Evolutionary conservation across 2,113 vertebrate genomes (phyloP).

Genomic region (Bombycilla garrulus): DNA sequence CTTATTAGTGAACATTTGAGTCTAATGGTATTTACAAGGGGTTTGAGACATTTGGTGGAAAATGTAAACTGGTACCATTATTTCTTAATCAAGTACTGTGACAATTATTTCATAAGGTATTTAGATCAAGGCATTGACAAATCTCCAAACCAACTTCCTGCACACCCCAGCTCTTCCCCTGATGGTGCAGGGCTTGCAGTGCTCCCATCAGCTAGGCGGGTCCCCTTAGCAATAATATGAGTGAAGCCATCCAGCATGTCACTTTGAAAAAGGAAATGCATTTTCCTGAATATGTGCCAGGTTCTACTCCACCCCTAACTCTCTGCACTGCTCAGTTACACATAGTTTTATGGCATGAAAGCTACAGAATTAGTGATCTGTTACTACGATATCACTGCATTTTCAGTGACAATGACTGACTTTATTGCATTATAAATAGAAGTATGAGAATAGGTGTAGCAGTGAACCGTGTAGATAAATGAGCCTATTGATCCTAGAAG

Average conservation of each 20-base stretch:
- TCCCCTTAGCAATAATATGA: background rate
- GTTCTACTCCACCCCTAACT: conserved; percentile 22
- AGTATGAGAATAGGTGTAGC: background rate
- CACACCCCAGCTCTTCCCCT: conserved; percentile 1
- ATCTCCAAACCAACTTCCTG: conserved; percentile 3
- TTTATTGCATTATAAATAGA: background rate
- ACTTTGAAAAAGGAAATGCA: conserved; percentile 57
- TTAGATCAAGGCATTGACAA: background rate
- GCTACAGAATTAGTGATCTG: background rate
- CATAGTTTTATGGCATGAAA: background rate
- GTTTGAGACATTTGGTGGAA: background rate
- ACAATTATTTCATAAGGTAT: background rate
- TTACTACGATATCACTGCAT: background rate
- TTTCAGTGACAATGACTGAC: background rate
- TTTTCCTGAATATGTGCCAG: conserved; percentile 38
- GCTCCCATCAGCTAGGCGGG: background rate
- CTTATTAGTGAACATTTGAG: background rate
- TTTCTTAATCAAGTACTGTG: background rate
- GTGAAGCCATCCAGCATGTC: conserved; percentile 29
- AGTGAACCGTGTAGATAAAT: background rate
- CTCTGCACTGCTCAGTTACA: background rate
- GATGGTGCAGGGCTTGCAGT: background rate
- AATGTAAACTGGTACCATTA: background rate
- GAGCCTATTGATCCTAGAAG: background rate
- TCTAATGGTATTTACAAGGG: background rate